Base-by-base conservation (phyloP, 2,888 invertebrate genomes). In the Tridacna gigas region DNA sequence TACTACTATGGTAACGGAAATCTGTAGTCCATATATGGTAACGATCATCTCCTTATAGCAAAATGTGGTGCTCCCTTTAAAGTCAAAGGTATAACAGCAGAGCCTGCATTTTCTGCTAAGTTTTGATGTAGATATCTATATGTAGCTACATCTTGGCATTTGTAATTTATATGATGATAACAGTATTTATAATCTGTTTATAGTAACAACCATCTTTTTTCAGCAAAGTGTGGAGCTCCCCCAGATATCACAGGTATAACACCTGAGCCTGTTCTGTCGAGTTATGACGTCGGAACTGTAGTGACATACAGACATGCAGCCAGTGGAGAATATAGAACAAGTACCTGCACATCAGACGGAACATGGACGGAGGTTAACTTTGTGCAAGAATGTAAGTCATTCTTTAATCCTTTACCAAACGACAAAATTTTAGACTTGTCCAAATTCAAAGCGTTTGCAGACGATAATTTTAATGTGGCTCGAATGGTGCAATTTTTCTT, bases 281-380 rank as follows among this genome's bases (percentile, higher is more conserved):
- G 25, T n/a, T 77, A 69, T 60, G 60, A 20, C 18, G 37, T 69
- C 7, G 77, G 77, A 51, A 69, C 67, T n/a, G 56, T 77, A 4
- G 77, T 77, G 37, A 77, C 77, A 26, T 77, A 77, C 28, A 60
- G 47, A 18, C 69, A 69, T 69, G 56, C 77, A 0, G 37, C 67
- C 25, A 69, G 60, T 51, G 48, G 12, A 7, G 77, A 77, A 15
- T 56, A 37, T 15, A 51, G 77, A 28, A 77, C 77, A 37, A 66
- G 77, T 22, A 69, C 77, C 0, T 77, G 77, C 45, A 77, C 77
- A 37, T 67, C 67, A 12, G 69, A 77, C 9, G 77, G 77, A 7
- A 22, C 67, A n/a, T 77, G 77, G 77, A 67, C 51, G 0, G 20
- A 51, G 15, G 51, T 77, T 9, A 77, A 77, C 51, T 28, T 37